A percentile compares a stretch with the other conserved stretches of the same genome.
phyloP scores from a whole-genome alignment of 2,888 invertebrate species.

The Thera obeliscata region DNA sequence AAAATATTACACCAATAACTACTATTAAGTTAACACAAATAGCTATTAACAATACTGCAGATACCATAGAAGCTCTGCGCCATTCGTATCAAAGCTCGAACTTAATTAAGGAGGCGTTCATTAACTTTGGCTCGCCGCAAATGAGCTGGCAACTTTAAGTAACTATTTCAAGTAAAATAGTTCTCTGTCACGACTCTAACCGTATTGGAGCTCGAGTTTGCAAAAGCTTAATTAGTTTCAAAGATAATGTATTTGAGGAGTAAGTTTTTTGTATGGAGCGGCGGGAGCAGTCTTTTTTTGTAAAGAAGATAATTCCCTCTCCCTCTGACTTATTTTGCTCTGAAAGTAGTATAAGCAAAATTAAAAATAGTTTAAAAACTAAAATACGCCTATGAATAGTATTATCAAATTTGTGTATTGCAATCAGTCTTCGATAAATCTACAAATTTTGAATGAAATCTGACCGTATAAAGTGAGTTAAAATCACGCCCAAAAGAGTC shows the following conservation, averaged over 20 bases:
- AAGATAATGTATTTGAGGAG: conserved; percentile 25
- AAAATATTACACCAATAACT: not conserved
- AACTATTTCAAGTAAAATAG: conserved; percentile 62
- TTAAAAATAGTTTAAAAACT: no score
- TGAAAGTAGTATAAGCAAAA: no score
- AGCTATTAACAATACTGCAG: conserved; percentile 24
- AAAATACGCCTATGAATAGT: no score
- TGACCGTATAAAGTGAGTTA: no score
- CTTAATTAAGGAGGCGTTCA: conserved; percentile 64
- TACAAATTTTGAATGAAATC: no score
- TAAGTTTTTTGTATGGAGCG: conserved; percentile 1
- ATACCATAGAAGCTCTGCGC: conserved; percentile 32
- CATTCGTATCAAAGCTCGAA: conserved; percentile 57
- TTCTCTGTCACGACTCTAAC: conserved; percentile 50
- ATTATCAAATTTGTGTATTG: no score
- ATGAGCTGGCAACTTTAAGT: conserved; percentile 61
- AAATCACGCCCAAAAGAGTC: no score
- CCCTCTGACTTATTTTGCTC: no score
- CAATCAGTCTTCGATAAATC: no score
- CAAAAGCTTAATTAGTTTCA: conserved; percentile 37
- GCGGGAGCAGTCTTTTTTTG: not conserved
- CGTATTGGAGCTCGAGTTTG: conserved; percentile 34
- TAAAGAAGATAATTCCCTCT: no score
- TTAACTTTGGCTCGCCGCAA: conserved; percentile 61
- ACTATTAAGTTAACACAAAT: conserved; percentile 4